Conservation (phyloP, 2,888 invertebrate species). For the Yponomeuta plumbellus region DNA sequence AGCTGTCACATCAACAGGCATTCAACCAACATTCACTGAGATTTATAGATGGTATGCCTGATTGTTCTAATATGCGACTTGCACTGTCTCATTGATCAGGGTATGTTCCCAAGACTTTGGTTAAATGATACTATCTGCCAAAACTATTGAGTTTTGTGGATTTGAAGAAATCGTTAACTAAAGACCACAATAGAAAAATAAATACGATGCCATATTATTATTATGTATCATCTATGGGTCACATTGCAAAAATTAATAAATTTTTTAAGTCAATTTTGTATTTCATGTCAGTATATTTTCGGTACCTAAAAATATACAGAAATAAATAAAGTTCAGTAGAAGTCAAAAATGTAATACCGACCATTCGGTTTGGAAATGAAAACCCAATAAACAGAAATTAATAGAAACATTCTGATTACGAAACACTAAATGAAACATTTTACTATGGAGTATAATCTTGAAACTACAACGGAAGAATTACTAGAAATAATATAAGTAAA, state of each 20-base stretch:
- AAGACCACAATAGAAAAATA: no score
- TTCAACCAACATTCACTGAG: conserved; percentile 24
- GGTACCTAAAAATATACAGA: no score
- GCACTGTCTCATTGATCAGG: neutral
- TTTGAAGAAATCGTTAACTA: neutral
- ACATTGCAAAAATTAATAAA: no score
- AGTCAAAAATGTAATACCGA: no score
- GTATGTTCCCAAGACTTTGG: neutral
- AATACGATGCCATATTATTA: no score
- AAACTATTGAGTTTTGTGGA: no score
- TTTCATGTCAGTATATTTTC: no score
- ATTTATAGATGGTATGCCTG: neutral
- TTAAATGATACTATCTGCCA: neutral
- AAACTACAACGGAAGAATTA: neutral
- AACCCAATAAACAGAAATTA: neutral
- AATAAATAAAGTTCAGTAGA: no score
- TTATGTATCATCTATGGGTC: no score
- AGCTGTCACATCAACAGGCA: neutral
- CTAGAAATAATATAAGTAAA: neutral
- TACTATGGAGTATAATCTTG: neutral
- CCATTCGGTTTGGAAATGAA: no score
- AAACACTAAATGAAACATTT: neutral
- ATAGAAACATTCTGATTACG: neutral
- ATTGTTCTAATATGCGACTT: neutral
- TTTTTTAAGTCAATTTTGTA: no score